These are phyloP conservation scores for Sparidentex hasta DNA, from an alignment of 2,797 vertebrate species.

Conservation along the genomic window DNA sequence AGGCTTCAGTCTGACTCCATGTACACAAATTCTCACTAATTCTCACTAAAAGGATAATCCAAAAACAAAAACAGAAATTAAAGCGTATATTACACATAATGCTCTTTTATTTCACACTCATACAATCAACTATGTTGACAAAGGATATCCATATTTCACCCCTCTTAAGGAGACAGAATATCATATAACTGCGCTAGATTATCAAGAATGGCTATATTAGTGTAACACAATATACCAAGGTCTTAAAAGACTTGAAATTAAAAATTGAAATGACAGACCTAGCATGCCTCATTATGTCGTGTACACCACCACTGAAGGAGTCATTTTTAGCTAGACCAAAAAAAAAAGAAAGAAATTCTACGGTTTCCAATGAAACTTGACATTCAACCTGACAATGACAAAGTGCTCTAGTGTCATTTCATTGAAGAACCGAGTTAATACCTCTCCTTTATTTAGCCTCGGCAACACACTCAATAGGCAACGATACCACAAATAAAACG, in stretches of 20 bases:
- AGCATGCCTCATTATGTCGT: neutral
- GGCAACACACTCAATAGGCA: conserved; percentile 7
- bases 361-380: neutral
- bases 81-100: neutral
- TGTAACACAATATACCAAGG: neutral
- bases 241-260: neutral
- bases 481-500: conserved; percentile 5
- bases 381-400: neutral
- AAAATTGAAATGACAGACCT: neutral
- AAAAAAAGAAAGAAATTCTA: neutral
- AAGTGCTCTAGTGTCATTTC: neutral
- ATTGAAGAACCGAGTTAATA: neutral
- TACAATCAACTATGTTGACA: neutral
- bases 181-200: too few relatives aligned
- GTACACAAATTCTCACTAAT: neutral
- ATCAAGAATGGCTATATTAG: too few relatives aligned
- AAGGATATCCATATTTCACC: neutral
- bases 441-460: neutral
- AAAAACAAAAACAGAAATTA: neutral
- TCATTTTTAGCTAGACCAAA: neutral
- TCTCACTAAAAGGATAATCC: neutral
- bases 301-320: neutral
- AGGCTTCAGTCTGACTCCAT: neutral
- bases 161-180: neutral
- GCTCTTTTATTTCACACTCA: neutral